Evolutionary conservation across 2,888 invertebrate genomes (phyloP), one percentile per base, ranked within the genome.

Genomic region (Caenorhabditis macrosperma): DNA sequence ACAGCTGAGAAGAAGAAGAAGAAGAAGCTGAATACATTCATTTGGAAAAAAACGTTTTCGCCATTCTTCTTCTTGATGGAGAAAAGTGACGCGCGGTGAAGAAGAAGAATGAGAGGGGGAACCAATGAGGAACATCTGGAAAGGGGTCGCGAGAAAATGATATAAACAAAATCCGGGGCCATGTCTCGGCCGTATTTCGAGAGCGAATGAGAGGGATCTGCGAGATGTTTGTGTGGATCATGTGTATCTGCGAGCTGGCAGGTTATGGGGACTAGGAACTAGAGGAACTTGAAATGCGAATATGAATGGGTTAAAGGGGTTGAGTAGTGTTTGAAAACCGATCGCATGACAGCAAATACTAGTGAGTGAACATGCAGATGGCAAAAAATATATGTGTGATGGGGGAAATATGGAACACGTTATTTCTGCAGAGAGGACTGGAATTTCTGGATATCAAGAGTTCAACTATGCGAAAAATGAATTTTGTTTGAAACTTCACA

Each of bases 261-360:
- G 30, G 38, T 12, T 41, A 17, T 46, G 20, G 2, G 20, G n/a
- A 20, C 46, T 46, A 7, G 46, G 46, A 46, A 17, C 46, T 17
- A n/a, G n/a, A n/a, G 2, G 20, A 7, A 20, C 46, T 46, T n/a
- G 46, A 20, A 46, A 17, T 20, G 2, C 46, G n/a, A 1, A 1
- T 52, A 28, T 30, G 54, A 54, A 28, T 17, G 17, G 55, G 55
- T 33, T 55, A 33, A 22, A 35, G 35, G 28, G 63, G 64, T 74
- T 59, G 55, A 74, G 74, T 74, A 74, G 72, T 66, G 57, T 72
- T 72, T 57, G 72, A 72, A 64, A 74, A 50, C 64, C 64, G 57
- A 74, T 74, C 74, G 64, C 59, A 74, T 74, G 64, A 30, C 74
- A 74, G 64, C 74, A 74, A 74, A 74, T 64, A 71, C 9, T 50